Base-by-base conservation (phyloP, 2,113 vertebrate species). In the Phyllopteryx taeniolatus region DNA sequence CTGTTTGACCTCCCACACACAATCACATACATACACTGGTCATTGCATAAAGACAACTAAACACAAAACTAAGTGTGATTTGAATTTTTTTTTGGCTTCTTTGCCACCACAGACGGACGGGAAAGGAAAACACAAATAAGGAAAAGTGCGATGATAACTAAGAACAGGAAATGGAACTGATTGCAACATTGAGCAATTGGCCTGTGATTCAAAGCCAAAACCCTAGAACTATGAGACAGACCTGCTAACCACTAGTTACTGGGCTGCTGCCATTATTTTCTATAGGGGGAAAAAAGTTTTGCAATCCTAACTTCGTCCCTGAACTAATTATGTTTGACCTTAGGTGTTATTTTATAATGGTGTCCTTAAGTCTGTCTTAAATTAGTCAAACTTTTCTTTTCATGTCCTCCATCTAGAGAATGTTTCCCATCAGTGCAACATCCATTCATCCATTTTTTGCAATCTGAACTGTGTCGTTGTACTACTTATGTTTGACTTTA, bases 31-130 rank as follows among this genome's bases (percentile, higher is more conserved):
- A 64, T 22, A 44, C 69, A 68, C 35, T 68, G 68, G 73, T 66
- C 51, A 51, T 54, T 20, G 53, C 27, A 72, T 65, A 53, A 14
- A 73, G 67, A 59, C 67, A 67, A 4, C 19, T 68, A 57, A 61
- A 17, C 4, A 12, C 19, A 71, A 39, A 46, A 14, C 31, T 42
- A 8, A 70, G 56, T 31, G 22, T 31, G 22, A 61, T 61, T 61
- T 61, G 27, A 11, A 31, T 59, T 31, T 53, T 15, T 15, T 1
- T 59, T 14, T 31, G 57, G 57, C 11, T 59, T 15, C 27, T 33
- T 27, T 59, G 57, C 27, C 13, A 59, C 9, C 12, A 27, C 15
- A 61, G 59, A 17, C 6, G 14, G 59, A 17, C 6, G 14, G 53
- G 31, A 33, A 31, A 31, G 31, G 12, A 13, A 59, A 4, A 59